phyloP scores from a whole-genome alignment of 2,113 vertebrate species.

The Willisornis vidua region DNA sequence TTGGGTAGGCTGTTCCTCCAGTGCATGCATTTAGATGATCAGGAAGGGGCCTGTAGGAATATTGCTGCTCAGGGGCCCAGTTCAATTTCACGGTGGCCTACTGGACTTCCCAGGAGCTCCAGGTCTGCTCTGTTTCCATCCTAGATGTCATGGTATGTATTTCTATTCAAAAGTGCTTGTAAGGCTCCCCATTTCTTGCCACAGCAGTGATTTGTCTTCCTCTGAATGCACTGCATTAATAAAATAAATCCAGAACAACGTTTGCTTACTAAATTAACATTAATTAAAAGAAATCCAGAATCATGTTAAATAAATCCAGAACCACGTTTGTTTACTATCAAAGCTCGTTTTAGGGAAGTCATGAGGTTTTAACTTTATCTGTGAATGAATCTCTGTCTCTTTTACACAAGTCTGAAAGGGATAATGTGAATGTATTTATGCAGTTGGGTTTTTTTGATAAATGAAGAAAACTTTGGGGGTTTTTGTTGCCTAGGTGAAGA shows the following conservation, averaged over 20 bases:
- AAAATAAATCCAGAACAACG: background rate
- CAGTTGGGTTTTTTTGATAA: background rate
- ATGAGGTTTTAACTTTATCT: background rate
- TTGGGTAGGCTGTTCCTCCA: background rate
- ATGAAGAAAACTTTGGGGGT: background rate
- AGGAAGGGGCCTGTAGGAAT: background rate
- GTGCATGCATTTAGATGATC: background rate
- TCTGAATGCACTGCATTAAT: background rate
- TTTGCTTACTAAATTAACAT: background rate
- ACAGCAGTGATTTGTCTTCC: background rate
- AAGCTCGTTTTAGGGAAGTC: background rate
- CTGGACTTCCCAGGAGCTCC: background rate
- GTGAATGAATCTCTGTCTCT: background rate
- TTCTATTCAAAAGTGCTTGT: background rate
- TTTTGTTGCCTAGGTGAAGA: constrained; percentile 87
- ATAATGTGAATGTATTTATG: background rate
- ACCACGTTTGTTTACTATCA: background rate
- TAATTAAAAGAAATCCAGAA: background rate
- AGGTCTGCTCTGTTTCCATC: background rate
- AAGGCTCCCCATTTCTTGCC: background rate
- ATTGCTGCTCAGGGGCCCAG: background rate
- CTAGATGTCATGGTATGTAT: background rate
- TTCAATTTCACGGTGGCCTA: background rate
- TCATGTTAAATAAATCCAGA: background rate
- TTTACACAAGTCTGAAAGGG: background rate